Evolutionary conservation across 2,113 vertebrate species (phyloP).

Genomic region (Furnarius figulus): DNA sequence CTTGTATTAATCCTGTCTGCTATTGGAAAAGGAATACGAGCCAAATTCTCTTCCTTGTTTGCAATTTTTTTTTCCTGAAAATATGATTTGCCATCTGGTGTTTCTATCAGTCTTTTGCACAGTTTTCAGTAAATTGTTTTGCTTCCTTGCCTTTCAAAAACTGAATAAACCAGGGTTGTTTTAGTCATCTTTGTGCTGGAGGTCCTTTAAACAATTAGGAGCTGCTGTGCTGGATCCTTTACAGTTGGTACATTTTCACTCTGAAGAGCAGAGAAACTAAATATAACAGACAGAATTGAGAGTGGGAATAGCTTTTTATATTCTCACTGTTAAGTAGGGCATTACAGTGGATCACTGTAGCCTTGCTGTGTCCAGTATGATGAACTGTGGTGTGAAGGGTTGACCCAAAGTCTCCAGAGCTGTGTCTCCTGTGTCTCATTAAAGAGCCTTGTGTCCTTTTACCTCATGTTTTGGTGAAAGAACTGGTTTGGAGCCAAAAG

Average conservation of each 20-base stretch:
- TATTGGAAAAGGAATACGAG: neutral
- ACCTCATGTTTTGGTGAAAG: neutral
- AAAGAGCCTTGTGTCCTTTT: neutral
- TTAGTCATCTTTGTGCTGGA: neutral
- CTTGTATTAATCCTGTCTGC: neutral
- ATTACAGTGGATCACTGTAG: neutral
- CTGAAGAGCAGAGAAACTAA: neutral
- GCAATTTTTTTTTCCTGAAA: neutral
- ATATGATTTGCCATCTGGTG: neutral
- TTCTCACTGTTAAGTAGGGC: neutral
- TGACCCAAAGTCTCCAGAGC: neutral
- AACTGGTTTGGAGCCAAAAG: neutral
- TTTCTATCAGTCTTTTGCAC: neutral
- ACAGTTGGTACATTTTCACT: neutral
- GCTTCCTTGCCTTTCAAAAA: neutral
- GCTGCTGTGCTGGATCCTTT: neutral
- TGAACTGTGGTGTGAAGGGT: neutral
- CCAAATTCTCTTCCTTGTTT: neutral
- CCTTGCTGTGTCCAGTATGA: neutral
- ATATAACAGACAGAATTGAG: neutral
- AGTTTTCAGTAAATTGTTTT: neutral
- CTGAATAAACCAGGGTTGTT: neutral
- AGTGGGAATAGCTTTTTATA: neutral
- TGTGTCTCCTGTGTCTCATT: neutral
- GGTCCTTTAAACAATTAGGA: neutral